A percentile compares a stretch with the other conserved stretches of the same genome.
These are phyloP conservation scores for Heterodera filipjevi DNA, from an alignment of 2,888 invertebrate genomes.

Conservation along the genomic window DNA sequence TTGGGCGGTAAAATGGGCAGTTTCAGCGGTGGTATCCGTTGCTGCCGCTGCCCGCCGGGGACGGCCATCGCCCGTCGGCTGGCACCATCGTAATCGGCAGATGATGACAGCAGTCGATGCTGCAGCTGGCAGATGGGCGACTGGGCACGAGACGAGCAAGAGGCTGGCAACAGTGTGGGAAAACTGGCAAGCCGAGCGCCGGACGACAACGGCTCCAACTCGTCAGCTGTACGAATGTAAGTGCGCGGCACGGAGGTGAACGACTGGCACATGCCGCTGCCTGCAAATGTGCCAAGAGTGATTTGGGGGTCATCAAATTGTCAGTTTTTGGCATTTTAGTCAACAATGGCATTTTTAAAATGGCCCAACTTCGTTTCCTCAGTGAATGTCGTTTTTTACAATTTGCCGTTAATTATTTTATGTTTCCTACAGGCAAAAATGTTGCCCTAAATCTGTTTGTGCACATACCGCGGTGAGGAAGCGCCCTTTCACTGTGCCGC, in stretches of 20 bases:
- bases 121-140: conserved; percentile 10
- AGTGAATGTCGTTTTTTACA: no score
- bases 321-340: no score
- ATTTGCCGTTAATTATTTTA: no score
- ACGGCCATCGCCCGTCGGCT: neutral
- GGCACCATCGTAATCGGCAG: neutral
- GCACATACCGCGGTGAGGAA: neutral
- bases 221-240: conserved; percentile 19
- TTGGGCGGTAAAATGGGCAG: conserved; percentile 9
- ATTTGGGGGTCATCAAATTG: no score
- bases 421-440: no score
- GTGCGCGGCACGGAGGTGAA: conserved; percentile 26
- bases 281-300: neutral
- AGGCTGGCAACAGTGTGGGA: neutral
- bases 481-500: conserved; percentile 1
- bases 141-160: neutral
- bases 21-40: neutral
- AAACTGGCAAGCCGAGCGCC: conserved; percentile 14
- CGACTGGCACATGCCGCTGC: conserved; percentile 23
- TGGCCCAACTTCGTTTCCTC: no score
- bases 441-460: neutral
- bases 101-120: neutral
- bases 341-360: no score
- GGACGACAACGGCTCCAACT: conserved; percentile 22
- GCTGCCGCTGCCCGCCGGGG: neutral